Percentiles rank a stretch among this genome's conserved stretches.
These are phyloP conservation scores for Catharus bicknelli DNA, from an alignment of 2,113 vertebrate species.

Conservation along the genomic window DNA sequence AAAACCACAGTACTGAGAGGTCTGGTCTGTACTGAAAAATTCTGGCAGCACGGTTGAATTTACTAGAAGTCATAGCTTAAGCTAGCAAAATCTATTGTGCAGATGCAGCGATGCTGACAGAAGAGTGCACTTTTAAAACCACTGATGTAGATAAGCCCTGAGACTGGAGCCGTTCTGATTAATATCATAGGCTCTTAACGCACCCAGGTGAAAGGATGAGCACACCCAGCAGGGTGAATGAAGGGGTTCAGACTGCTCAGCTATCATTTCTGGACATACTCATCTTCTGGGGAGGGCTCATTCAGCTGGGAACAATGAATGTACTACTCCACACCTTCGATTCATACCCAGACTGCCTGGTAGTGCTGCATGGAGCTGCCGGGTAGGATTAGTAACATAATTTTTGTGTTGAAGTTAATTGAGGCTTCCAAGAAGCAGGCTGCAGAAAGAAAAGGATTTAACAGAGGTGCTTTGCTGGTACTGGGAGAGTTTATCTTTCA, in stretches of 20 bases:
- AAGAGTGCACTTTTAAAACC: slow-evolving; percentile 49
- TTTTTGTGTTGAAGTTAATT: background rate
- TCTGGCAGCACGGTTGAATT: slow-evolving; percentile 22
- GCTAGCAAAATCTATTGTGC: slow-evolving; percentile 49
- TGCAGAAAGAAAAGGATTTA: background rate
- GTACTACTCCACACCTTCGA: background rate
- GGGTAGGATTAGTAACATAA: background rate
- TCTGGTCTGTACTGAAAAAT: background rate
- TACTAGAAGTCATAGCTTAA: slow-evolving; percentile 48
- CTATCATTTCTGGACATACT: background rate
- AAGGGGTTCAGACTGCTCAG: background rate
- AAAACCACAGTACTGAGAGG: background rate
- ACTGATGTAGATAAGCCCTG: slow-evolving; percentile 57
- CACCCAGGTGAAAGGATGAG: slow-evolving; percentile 57
- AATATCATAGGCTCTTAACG: slow-evolving; percentile 43
- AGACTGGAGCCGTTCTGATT: slow-evolving; percentile 50
- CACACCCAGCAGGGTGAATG: slow-evolving; percentile 11
- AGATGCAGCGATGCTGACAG: slow-evolving; percentile 39
- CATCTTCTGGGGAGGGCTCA: background rate
- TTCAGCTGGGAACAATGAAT: slow-evolving; percentile 18
- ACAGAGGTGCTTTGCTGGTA: background rate
- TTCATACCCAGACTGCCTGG: background rate
- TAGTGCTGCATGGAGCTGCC: background rate
- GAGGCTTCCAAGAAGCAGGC: background rate
- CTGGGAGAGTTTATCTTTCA: background rate